Conservation (phyloP, 2,113 vertebrate species). For the Dendropsophus ebraccatus region DNA sequence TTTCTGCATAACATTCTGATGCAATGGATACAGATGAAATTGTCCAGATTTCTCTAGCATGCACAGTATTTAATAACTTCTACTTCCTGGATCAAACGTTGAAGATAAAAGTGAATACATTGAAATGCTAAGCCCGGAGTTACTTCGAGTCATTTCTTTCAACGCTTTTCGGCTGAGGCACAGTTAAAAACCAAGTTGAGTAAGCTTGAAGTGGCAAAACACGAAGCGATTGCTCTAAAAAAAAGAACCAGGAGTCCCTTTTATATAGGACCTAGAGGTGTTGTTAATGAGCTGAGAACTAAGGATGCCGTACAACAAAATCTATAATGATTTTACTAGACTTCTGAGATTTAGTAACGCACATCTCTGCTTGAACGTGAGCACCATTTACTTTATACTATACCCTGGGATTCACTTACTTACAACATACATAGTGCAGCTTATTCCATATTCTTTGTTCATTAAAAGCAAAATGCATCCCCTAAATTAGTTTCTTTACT, state of each 20-base stretch:
- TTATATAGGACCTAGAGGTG: too few species aligned
- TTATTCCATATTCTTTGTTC: too few species aligned
- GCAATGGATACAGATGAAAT: background rate
- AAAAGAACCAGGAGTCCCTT: too few species aligned
- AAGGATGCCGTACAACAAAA: conserved; percentile 18
- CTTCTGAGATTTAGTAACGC: background rate
- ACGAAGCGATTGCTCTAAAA: background rate
- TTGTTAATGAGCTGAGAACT: too few species aligned
- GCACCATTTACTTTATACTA: background rate
- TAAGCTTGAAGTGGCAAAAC: background rate
- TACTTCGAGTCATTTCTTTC: background rate
- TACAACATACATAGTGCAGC: too few species aligned
- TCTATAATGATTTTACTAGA: background rate
- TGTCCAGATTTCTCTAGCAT: background rate
- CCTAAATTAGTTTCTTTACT: too few species aligned
- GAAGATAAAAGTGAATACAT: conserved; percentile 15
- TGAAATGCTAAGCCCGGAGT: background rate
- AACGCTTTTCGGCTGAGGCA: background rate
- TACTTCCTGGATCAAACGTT: background rate
- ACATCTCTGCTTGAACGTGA: background rate
- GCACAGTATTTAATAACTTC: background rate
- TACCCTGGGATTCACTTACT: background rate
- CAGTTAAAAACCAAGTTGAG: conserved; percentile 22
- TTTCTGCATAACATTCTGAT: too few species aligned
- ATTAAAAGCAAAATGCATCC: too few species aligned